Evolutionary conservation across 2,113 vertebrate species (phyloP).

Genomic region (Sminthopsis crassicaudata): DNA sequence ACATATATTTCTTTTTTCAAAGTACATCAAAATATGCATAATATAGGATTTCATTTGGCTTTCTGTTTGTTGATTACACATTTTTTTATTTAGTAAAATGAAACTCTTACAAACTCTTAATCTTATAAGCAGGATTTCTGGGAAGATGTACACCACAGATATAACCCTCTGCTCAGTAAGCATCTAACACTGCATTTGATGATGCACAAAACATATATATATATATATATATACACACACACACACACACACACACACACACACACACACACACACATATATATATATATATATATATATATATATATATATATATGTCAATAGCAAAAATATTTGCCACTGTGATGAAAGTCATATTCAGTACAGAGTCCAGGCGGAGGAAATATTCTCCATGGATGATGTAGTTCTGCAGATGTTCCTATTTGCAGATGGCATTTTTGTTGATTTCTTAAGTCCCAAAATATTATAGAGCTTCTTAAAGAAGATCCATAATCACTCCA

Average conservation of each 20-base stretch:
- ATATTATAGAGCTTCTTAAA: not conserved
- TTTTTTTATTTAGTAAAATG: not conserved
- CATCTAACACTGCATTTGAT: not conserved
- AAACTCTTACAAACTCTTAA: not conserved
- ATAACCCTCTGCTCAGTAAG: not conserved
- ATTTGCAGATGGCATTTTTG: not conserved
- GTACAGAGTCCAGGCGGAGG: not conserved
- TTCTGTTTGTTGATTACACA: not conserved
- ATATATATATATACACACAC: too few relatives aligned
- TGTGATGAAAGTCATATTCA: not conserved
- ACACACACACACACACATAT: too few relatives aligned
- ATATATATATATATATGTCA: not conserved
- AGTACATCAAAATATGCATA: not conserved
- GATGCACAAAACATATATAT: not conserved
- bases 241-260: too few relatives aligned
- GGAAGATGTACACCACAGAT: not conserved
- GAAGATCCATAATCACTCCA: not conserved
- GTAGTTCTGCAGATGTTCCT: not conserved
- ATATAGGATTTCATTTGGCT: not conserved
- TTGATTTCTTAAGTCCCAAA: not conserved
- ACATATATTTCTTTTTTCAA: not conserved
- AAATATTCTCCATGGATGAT: not conserved
- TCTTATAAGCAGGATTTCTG: not conserved
- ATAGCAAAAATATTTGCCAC: not conserved
- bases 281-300: not conserved